Conservation (phyloP, 2,888 invertebrate species). For the Marasmarcha lunaedactyla region DNA sequence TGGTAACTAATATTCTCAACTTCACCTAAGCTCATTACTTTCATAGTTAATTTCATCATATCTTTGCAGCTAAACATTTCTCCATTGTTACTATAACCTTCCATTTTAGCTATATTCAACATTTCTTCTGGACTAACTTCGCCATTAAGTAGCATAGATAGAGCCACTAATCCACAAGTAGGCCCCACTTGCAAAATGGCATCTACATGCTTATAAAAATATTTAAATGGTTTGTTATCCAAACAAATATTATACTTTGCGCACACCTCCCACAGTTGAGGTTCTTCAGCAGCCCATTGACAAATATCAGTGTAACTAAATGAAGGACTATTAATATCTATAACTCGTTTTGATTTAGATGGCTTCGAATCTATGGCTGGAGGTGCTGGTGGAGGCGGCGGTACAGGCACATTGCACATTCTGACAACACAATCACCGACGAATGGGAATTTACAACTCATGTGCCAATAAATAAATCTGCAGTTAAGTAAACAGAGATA, state of each 20-base stretch:
- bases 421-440: constrained; percentile 10
- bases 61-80: constrained; percentile 88
- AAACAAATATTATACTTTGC: constrained; percentile 64
- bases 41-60: constrained; percentile 73
- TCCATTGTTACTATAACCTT: constrained; percentile 82
- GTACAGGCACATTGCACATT: constrained; percentile 44
- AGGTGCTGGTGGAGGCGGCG: constrained; percentile 27
- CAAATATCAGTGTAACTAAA: constrained; percentile 41
- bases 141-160: constrained; percentile 81
- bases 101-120: constrained; percentile 71
- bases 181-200: constrained; percentile 70
- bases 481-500: constrained; percentile 14
- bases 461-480: not conserved
- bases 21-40: constrained; percentile 61
- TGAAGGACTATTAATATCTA: constrained; percentile 13
- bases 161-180: constrained; percentile 90
- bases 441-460: not conserved
- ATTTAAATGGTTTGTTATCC: constrained; percentile 54
- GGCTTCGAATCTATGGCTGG: constrained; percentile 15
- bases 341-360: constrained; percentile 9
- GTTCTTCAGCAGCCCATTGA: constrained; percentile 68
- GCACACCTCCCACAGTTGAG: constrained; percentile 71
- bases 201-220: constrained; percentile 45
- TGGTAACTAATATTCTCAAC: constrained; percentile 37
- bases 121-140: constrained; percentile 67